phyloP scores from a whole-genome alignment of 2,888 invertebrate genomes.

The Quadroppia sp. region DNA sequence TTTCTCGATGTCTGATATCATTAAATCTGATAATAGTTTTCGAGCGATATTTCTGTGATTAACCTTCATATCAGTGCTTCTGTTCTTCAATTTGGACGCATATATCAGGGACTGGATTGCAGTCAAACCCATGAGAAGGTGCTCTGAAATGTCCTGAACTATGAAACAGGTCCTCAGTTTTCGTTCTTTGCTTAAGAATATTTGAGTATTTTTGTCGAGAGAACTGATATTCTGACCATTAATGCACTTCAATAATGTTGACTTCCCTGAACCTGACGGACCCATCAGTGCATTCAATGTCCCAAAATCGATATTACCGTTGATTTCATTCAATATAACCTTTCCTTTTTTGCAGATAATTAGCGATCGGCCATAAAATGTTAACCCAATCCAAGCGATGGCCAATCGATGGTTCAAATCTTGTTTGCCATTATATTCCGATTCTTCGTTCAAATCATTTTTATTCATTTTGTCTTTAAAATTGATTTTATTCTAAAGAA shows the following conservation, averaged over 20 bases:
- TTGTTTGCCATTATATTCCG: no score
- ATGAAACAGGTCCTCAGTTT: slow-evolving; percentile 5
- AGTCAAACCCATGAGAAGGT: slow-evolving; percentile 17
- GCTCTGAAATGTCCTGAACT: slow-evolving; percentile 7
- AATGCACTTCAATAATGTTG: slow-evolving; percentile 28
- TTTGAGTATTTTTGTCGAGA: not conserved
- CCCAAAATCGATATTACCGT: slow-evolving; percentile 1
- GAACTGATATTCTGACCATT: not conserved
- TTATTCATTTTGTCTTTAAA: no score
- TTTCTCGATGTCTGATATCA: not conserved
- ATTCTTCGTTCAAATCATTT: no score
- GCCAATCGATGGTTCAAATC: no score
- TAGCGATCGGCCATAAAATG: not conserved
- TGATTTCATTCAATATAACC: slow-evolving; percentile 4
- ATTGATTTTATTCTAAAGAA: no score
- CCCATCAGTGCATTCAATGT: slow-evolving; percentile 33
- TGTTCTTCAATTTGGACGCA: slow-evolving; percentile 21
- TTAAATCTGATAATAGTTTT: slow-evolving; percentile 5
- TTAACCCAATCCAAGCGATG: slow-evolving; percentile 29
- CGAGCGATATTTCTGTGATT: not conserved
- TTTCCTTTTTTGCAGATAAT: not conserved
- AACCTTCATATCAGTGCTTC: no score
- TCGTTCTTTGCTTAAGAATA: not conserved
- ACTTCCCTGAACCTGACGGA: slow-evolving; percentile 33
- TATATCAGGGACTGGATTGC: slow-evolving; percentile 3